Evolutionary conservation across 2,888 invertebrate genomes (phyloP).

Genomic region (Leptopilina drosophilae): DNA sequence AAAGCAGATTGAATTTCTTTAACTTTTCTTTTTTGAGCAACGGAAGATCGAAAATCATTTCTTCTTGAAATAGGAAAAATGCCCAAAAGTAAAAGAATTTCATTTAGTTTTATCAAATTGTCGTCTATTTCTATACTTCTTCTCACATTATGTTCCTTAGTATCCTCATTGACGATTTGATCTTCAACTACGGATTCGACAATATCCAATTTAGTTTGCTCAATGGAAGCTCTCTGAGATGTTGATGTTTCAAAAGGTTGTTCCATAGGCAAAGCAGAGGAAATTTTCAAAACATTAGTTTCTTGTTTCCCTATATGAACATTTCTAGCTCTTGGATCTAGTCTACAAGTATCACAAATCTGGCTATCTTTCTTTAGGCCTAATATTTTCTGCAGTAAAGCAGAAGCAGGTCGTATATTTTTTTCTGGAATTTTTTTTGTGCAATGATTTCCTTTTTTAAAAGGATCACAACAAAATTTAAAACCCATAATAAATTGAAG

Average conservation of each 20-base stretch:
- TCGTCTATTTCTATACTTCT: no score
- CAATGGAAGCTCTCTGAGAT: neutral
- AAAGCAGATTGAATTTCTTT: no score
- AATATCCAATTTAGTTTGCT: neutral
- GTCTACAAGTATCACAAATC: neutral
- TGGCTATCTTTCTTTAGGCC: neutral
- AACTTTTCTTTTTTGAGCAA: no score
- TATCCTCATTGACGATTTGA: no score
- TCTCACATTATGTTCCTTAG: no score
- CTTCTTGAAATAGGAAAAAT: no score
- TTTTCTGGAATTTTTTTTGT: neutral
- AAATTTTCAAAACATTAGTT: neutral
- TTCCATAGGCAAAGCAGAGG: neutral
- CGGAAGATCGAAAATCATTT: no score
- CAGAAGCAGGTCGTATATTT: neutral
- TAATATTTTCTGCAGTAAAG: neutral
- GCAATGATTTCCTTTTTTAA: neutral
- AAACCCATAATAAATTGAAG: neutral
- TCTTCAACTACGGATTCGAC: no score
- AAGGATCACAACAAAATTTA: neutral
- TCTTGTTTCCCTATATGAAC: neutral
- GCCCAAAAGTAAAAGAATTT: no score
- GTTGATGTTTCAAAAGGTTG: neutral
- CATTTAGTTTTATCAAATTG: no score
- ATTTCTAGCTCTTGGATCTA: neutral